Percentiles rank a stretch among this genome's conserved stretches.
These are phyloP conservation scores for Aethes cnicana DNA, from an alignment of 2,888 invertebrate species.

Conservation along the genomic window DNA sequence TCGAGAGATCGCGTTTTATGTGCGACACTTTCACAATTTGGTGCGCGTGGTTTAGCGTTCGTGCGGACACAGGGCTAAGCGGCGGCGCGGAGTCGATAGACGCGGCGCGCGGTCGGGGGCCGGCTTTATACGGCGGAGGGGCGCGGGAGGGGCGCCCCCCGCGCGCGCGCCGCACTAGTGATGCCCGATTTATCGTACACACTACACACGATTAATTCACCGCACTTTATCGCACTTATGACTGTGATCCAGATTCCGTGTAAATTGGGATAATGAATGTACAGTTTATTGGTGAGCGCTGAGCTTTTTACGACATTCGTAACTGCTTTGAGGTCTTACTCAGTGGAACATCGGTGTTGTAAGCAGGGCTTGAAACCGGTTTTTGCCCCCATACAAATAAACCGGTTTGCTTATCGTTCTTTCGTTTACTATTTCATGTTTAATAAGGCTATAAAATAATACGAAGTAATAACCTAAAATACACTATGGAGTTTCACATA, in stretches of 20 bases:
- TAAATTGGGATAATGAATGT: not conserved
- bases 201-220: constrained; percentile 7
- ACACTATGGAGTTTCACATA: too few relatives aligned
- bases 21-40: constrained; percentile 77
- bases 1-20: constrained; percentile 64
- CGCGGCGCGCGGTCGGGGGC: constrained; percentile 75
- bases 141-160: constrained; percentile 46
- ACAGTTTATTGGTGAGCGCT: not conserved
- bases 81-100: constrained; percentile 65
- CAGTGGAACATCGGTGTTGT: too few relatives aligned
- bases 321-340: too few relatives aligned
- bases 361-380: too few relatives aligned
- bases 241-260: constrained; percentile 18
- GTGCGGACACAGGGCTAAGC: constrained; percentile 56
- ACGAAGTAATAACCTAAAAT: too few relatives aligned
- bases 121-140: constrained; percentile 52
- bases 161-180: constrained; percentile 65
- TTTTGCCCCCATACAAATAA: too few relatives aligned
- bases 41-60: constrained; percentile 65
- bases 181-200: constrained; percentile 39
- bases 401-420: too few relatives aligned
- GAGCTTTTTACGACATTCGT: too few relatives aligned
- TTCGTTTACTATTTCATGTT: too few relatives aligned
- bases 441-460: too few relatives aligned
- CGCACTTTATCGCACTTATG: constrained; percentile 19